Conservation (phyloP, 2,113 vertebrate genomes). For the Speoplatyrhinus poulsoni region DNA sequence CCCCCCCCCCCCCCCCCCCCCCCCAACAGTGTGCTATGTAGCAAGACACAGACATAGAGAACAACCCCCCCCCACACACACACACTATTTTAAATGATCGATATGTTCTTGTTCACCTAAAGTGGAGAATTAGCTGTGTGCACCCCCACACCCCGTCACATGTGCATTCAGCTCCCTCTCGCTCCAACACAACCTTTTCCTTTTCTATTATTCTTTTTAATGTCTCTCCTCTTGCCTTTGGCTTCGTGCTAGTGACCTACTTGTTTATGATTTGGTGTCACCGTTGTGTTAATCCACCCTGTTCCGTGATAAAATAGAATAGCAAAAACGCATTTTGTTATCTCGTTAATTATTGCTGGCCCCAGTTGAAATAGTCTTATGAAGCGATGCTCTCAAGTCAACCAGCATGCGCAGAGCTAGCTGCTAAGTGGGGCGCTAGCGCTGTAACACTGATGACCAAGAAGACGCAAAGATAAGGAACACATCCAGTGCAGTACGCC, state of each 20-base stretch:
- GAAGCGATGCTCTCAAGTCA: constrained; percentile 14
- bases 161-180: constrained; percentile 51
- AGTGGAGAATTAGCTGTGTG: constrained; percentile 22
- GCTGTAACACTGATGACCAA: constrained; percentile 50
- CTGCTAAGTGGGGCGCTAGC: constrained; percentile 59
- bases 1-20: too few relatives aligned
- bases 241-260: constrained; percentile 74
- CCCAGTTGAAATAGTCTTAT: constrained; percentile 29
- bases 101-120: constrained; percentile 36
- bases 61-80: neutral
- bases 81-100: constrained; percentile 5
- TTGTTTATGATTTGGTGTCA: constrained; percentile 72
- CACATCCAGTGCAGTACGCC: constrained; percentile 4
- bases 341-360: constrained; percentile 53
- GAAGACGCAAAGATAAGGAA: constrained; percentile 26
- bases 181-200: constrained; percentile 64
- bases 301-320: constrained; percentile 69
- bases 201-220: constrained; percentile 80
- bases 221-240: constrained; percentile 68
- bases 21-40: constrained; percentile 25
- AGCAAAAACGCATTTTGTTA: constrained; percentile 63
- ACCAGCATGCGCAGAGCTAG: constrained; percentile 12
- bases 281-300: constrained; percentile 60
- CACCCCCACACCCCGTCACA: constrained; percentile 26
- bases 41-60: constrained; percentile 30